phyloP scores from a whole-genome alignment of 1,140 invertebrate species.

The Calephelis virginiensis region DNA sequence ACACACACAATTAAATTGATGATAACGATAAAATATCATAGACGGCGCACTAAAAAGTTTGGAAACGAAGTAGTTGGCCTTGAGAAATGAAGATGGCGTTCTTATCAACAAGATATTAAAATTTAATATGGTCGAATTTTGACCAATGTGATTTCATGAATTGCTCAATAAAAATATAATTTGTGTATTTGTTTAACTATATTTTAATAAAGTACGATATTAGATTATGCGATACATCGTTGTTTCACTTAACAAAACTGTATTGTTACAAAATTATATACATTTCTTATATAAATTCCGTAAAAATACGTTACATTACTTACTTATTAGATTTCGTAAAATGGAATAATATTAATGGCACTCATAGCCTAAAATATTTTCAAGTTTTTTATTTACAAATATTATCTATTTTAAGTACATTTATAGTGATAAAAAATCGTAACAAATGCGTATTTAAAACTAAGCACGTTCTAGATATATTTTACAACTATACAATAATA shows the following conservation, averaged over 20 bases:
- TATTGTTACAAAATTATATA: constrained; percentile 32
- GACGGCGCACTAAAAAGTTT: too few species aligned
- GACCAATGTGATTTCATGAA: too few species aligned
- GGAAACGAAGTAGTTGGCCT: too few species aligned
- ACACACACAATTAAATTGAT: too few species aligned
- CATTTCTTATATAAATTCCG: constrained; percentile 11
- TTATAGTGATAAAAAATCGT: constrained; percentile 29
- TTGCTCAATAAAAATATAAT: constrained; percentile 4
- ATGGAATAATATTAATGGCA: constrained; percentile 69
- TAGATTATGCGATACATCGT: constrained; percentile 6
- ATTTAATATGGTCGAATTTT: too few species aligned
- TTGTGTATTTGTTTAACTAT: constrained; percentile 20
- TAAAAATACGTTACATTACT: constrained; percentile 3
- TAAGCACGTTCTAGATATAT: constrained; percentile 23
- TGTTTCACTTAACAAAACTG: not conserved
- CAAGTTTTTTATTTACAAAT: constrained; percentile 37
- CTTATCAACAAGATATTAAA: too few species aligned
- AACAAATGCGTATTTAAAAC: constrained; percentile 41
- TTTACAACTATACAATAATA: constrained; percentile 23
- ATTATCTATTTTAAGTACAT: constrained; percentile 24
- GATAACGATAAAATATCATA: too few species aligned
- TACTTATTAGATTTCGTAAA: constrained; percentile 24
- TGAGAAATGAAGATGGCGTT: too few species aligned
- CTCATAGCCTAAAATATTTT: constrained; percentile 71
- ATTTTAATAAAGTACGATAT: constrained; percentile 39